A percentile compares a stretch with the other conserved stretches of the same genome.
These are phyloP conservation scores for Cyprinodon variegatus DNA, from an alignment of 2,113 vertebrate genomes.

Conservation along the genomic window DNA sequence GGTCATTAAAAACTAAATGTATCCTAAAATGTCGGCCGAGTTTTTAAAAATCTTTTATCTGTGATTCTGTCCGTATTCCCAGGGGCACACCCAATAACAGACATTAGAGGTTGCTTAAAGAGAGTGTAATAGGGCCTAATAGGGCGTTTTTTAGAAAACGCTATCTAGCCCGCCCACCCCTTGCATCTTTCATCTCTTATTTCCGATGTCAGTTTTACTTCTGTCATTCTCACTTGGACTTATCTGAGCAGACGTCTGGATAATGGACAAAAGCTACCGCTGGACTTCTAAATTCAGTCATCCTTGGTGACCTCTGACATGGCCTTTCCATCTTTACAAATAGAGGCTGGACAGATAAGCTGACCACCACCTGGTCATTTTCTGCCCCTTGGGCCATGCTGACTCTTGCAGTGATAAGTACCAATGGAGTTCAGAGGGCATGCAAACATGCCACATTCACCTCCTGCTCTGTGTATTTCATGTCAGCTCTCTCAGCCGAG, in stretches of 20 bases:
- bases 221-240: conserved; percentile 78
- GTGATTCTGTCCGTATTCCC: conserved; percentile 37
- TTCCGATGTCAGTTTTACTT: conserved; percentile 72
- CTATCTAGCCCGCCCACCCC: conserved; percentile 57
- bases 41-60: conserved; percentile 34
- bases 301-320: conserved; percentile 77
- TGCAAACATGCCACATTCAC: conserved; percentile 70
- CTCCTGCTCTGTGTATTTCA: conserved; percentile 69
- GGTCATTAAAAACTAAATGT: neutral
- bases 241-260: conserved; percentile 79
- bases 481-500: conserved; percentile 61
- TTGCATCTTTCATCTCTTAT: conserved; percentile 65
- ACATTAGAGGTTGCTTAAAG: conserved; percentile 35
- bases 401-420: conserved; percentile 76
- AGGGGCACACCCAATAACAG: conserved; percentile 39
- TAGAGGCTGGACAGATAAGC: conserved; percentile 78
- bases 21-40: conserved; percentile 33
- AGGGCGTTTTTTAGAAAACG: conserved; percentile 52
- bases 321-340: conserved; percentile 81
- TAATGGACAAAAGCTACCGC: conserved; percentile 75
- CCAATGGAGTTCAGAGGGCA: conserved; percentile 75
- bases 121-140: conserved; percentile 44
- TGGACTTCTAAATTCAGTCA: conserved; percentile 79
- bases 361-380: conserved; percentile 66
- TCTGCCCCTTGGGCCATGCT: conserved; percentile 69